phyloP scores from a whole-genome alignment of 1,140 invertebrate species.

The Oedothorax gibbosus region DNA sequence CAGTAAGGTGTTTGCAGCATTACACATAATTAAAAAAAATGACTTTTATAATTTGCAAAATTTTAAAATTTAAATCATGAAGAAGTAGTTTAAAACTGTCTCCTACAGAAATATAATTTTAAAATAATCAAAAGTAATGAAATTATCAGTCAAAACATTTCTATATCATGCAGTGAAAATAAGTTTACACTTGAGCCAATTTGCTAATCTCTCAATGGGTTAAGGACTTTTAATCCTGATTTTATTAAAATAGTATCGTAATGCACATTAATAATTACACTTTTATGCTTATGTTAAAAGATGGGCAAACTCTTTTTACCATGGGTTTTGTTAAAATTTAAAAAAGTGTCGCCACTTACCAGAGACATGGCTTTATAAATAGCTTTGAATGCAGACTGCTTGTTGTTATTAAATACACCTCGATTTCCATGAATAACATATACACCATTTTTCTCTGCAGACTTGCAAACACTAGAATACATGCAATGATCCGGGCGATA shows the following conservation, averaged over 20 bases:
- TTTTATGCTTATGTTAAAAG: background rate
- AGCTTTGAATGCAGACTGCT: constrained; percentile 87
- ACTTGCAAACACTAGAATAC: constrained; percentile 85
- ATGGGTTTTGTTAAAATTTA: background rate
- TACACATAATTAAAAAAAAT: background rate
- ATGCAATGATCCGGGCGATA: constrained; percentile 95
- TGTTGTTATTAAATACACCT: constrained; percentile 84
- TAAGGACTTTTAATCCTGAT: background rate
- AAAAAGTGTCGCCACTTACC: constrained; percentile 19
- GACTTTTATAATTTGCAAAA: background rate
- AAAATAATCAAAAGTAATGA: too few relatives aligned
- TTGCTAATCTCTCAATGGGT: background rate
- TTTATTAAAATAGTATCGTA: background rate
- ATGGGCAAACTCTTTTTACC: background rate
- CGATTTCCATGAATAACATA: constrained; percentile 90
- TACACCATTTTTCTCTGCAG: constrained; percentile 81
- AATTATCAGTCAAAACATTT: too few relatives aligned
- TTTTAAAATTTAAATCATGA: too few relatives aligned
- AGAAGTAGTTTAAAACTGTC: too few relatives aligned
- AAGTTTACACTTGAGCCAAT: background rate
- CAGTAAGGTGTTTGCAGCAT: background rate
- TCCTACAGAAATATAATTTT: too few relatives aligned
- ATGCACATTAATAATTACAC: background rate
- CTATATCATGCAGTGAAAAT: background rate
- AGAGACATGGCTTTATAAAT: constrained; percentile 78